phyloP scores from a whole-genome alignment of 2,888 invertebrate genomes.

The Lepidonotus clava region DNA sequence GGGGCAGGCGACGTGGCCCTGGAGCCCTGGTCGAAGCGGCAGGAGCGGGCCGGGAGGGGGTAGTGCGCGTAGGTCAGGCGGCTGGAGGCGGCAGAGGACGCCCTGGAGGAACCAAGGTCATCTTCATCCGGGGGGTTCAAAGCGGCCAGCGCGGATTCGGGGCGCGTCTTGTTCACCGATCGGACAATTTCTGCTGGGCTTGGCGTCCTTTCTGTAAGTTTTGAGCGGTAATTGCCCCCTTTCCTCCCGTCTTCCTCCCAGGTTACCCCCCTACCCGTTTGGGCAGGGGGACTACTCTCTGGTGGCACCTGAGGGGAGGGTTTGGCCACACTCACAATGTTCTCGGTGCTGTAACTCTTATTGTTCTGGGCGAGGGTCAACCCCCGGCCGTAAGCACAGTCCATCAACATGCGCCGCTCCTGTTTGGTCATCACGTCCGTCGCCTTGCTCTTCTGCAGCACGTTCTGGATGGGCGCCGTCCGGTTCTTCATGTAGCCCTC shows the following conservation, averaged over 20 bases:
- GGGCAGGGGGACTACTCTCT: not conserved
- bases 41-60: not conserved
- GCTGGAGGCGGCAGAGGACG: not conserved
- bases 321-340: conserved; percentile 1
- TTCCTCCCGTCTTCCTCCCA: not conserved
- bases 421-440: conserved; percentile 44
- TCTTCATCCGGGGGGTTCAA: not conserved
- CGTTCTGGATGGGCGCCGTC: not conserved
- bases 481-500: conserved; percentile 7
- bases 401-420: conserved; percentile 12
- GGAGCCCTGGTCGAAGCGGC: not conserved
- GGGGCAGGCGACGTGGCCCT: not conserved
- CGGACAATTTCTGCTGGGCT: not conserved
- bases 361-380: not conserved
- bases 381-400: conserved; percentile 40
- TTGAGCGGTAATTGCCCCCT: not conserved
- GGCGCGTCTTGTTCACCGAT: not conserved
- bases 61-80: too few relatives aligned
- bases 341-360: conserved; percentile 54
- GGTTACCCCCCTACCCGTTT: not conserved
- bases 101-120: not conserved
- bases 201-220: not conserved
- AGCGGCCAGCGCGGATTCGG: conserved; percentile 14
- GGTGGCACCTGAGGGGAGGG: not conserved
- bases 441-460: not conserved